Evolutionary conservation across 2,888 invertebrate species (phyloP), one percentile per base, ranked within the genome.

Genomic region (Ptilodon capucinus): DNA sequence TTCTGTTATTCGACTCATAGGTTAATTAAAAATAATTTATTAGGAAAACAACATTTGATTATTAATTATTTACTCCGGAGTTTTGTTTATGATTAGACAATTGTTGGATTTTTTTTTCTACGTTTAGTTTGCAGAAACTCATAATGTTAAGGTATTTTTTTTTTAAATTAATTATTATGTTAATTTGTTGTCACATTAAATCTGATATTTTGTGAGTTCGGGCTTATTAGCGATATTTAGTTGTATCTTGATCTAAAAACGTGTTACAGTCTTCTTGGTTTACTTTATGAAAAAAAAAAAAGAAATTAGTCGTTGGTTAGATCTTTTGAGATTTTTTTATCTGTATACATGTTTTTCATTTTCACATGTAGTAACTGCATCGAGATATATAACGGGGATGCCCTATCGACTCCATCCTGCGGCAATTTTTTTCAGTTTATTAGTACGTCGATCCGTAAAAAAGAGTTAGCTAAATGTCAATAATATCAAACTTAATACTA

Each of bases 21-120:
- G 42, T 42, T 34, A 34, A 21, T 42, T 32, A 17, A 30, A 9
- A 25, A 28, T 34, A 14, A 42, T 34, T 30, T 28, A 19, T 40
- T 30, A 48, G 46, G 57, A 53, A 76, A 51, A 19, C 35, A 36
- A 46, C 54, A 35, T 44, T 16, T 42, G 40, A 41, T 39, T 44
- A 41, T 28, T 17, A 42, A 47, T n/a, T 63, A 44, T 44, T 42
- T 50, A 51, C 23, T 14, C 19, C 34, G 45, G 45, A 35, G 49
- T 60, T 67, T 56, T 62, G 52, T 48, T 44, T 45, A 42, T 42
- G 21, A 36, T 1, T 14, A 35, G 28, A 53, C 39, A 58, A 60
- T 69, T 71, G 74, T 77, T 77, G 68, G 61, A 65, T 64, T 66
- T 68, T 63, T 68, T 63, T 60, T 68, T 67, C 58, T 52, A 48